Base-by-base conservation (phyloP, 2,113 vertebrate genomes). In the Salvator merianae region DNA sequence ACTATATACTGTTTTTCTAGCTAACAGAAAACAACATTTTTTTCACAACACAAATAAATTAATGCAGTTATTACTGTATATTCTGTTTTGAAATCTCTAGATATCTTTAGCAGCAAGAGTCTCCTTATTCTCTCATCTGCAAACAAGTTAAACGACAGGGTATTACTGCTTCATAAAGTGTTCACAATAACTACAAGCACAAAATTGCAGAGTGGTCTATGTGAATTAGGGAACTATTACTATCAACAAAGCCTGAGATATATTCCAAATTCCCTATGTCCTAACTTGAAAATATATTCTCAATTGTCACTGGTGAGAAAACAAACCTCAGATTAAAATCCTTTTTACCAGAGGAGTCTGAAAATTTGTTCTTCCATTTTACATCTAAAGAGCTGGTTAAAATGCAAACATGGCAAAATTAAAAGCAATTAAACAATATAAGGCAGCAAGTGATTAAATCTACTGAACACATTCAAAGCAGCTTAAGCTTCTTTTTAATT, bases 401-500 rank as follows among this genome's bases (percentile, higher is more conserved):
- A 96, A 92, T 0, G 77, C 93, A 91, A 96, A 94, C 94, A 88
- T 87, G 89, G 92, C 95, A 96, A 95, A 96, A 96, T 96, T 95
- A 95, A 95, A 96, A 96, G 91, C 92, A 88, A 95, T 95, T 95
- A 95, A 95, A 95, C 95, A 96, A 95, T 96, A 94, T 92, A 95
- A 95, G 89, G 90, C 93, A 93, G 94, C 93, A 90, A 94, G 93
- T 94, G 95, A 96, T 96, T 96, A 96, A 95, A 95, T 95, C 95
- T 94, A 95, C 93, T 87, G 93, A 94, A 96, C 86, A 95, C 87
- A 94, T 92, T 93, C 89, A 93, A 93, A 95, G 91, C 90, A 93
- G 93, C 94, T 95, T 95, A 96, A 95, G 95, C 91, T 93, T 93
- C 94, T 95, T 96, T 96, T 95, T 96, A 96, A 96, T 96, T 96